A percentile compares a stretch with the other conserved stretches of the same genome.
Conservation (phyloP, 2,888 invertebrate genomes). For the Miltochrista miniata region DNA sequence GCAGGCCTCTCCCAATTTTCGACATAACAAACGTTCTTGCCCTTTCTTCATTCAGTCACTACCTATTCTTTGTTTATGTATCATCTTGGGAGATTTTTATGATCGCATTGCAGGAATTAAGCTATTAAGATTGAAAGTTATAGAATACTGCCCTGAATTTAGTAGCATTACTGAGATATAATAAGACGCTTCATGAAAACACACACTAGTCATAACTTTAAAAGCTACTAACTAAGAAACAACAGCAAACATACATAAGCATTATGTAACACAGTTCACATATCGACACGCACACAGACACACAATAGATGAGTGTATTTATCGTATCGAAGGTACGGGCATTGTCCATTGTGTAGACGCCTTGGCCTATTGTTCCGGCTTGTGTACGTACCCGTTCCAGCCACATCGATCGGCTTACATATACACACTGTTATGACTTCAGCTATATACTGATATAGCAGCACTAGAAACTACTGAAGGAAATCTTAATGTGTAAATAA, state of each 20-base stretch:
- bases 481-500: slow-evolving; percentile 40
- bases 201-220: slow-evolving; percentile 10
- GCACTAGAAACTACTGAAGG: slow-evolving; percentile 41
- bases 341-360: slow-evolving; percentile 81
- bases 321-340: slow-evolving; percentile 68
- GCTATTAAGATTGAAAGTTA: too few relatives aligned
- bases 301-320: slow-evolving; percentile 70
- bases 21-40: too few relatives aligned
- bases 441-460: slow-evolving; percentile 46
- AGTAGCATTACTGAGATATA: background rate
- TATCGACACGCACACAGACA: slow-evolving; percentile 61
- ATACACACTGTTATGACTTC: slow-evolving; percentile 64
- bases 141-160: too few relatives aligned
- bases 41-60: too few relatives aligned
- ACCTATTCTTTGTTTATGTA: too few relatives aligned
- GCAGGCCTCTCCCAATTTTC: too few relatives aligned
- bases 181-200: too few relatives aligned
- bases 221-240: slow-evolving; percentile 29
- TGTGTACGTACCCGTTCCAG: slow-evolving; percentile 56
- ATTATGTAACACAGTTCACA: slow-evolving; percentile 62
- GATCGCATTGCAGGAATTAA: too few relatives aligned
- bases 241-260: slow-evolving; percentile 36
- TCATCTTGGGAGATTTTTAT: too few relatives aligned
- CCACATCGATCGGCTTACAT: slow-evolving; percentile 64
- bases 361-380: slow-evolving; percentile 71